Base-by-base conservation (phyloP, 92 coral and sea anemone species). In the Plumapathes pennacea region DNA sequence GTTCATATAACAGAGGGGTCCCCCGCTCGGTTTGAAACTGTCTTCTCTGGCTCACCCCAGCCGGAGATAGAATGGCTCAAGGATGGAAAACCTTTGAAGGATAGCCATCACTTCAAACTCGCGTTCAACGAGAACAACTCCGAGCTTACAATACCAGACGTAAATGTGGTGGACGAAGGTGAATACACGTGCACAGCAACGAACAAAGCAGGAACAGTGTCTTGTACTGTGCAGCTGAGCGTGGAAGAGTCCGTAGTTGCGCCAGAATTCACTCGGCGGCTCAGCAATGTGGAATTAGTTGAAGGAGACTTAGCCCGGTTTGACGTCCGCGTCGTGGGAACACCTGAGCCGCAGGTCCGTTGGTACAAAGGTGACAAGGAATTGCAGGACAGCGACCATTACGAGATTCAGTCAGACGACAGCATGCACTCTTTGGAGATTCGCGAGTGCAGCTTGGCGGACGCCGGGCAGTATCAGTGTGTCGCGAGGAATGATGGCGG, bases 51-150 rank as follows among this genome's bases (percentile, higher is more conserved):
- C 25, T 56, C 78, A 19, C 96, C 96, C 11, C 80, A 72, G 45
- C 89, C 89, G 22, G 96, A 88, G 48, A 82, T 88, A 8, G 96
- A 94, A 34, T 94, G 99, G 99, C 51, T 84, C 27, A 94, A 84
- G 63, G 96, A 94, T 41, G 96, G 89, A 33, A 83, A 76, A 51
- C 89, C 85, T 2, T 67, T 94, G 12, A 60, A 72, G 27, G 73
- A 76, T 46, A 80, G 71, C 34, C 71, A 64, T 28, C 89, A 70
- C 31, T 84, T 84, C 61, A 65, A 81, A 58, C 74, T 89, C 8
- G 88, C 74, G 20, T 94, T 79, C n/a, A 89, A 70, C 13, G 83
- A 79, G 21, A 78, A 94, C 23, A 83, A 84, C 28, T 82, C 94
- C 3, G 59, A 77, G 38, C 78, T 94, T 36, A 88, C 85, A 4